Base-by-base conservation (phyloP, 2,797 vertebrate genomes). In the Lerista edwardsae region DNA sequence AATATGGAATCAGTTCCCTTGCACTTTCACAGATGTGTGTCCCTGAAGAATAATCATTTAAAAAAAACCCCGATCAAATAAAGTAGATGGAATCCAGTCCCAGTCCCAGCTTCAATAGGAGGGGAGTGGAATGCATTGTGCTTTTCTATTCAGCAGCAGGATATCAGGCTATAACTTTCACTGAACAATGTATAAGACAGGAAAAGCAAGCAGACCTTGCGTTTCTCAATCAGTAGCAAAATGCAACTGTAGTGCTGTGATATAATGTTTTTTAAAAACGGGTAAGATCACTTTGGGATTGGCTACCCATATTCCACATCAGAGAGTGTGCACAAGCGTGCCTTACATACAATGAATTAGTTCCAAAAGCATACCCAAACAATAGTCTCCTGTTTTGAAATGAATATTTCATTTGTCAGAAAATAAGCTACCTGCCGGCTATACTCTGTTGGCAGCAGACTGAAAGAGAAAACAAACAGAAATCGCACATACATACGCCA, bases 251-350 rank as follows among this genome's bases (percentile, higher is more conserved):
- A 23, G 47, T 65, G 51, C 61, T 83, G 51, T 27, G 51, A 84
- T 3, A 25, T 29, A 39, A 75, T 14, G 31, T 17, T 64, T 64
- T 80, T 68, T n/a, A 17, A 73, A 79, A 14, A 75, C 39, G 6
- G 3, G 61, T 62, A 76, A 87, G 14, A 44, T 0, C 0, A 47
- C 12, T 29, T 17, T 0, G 39, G 4, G 14, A 82, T 0, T 29
- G 11, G 17, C 29, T 2, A 51, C 74, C 2, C 25, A 31, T 31
- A 8, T 61, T 59, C 25, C 85, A 29, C 8, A n/a, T 15, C 15
- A 69, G 62, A 64, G 59, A 61, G 59, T 5, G 6, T 59, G 29
- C 41, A 27, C 8, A 34, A 68, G 47, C 1, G 61, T 0, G 3
- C 1, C 29, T 17, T 71, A 83, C 19, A 79, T 29, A n/a, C 82